Evolutionary conservation across 2,113 vertebrate genomes (phyloP), one percentile per base, ranked within the genome.

Genomic region (Alouatta palliata): DNA sequence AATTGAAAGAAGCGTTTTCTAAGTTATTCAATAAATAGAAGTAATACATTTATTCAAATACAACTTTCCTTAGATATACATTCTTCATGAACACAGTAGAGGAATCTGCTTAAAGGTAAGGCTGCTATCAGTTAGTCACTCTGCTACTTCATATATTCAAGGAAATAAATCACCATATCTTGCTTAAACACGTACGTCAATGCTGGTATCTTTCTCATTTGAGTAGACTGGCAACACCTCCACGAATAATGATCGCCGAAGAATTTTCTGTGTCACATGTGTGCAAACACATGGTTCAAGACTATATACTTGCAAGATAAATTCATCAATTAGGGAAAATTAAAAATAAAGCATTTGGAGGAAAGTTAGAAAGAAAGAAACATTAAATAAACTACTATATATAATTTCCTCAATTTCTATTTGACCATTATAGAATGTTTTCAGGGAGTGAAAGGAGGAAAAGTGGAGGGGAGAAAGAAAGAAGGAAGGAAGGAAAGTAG

Each of bases 11-110:
- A 70, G 5, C 1, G 11, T 8, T 91, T 79, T 91, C 6, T 89
- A 43, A 82, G 6, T 47, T 79, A n/a, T 71, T 94, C 27, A 86
- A 25, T 90, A 79, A 96, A 56, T 87, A 93, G 43, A 95, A 91
- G 56, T 96, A 92, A 94, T 16, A 12, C 6, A 79, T 88, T 66
- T 85, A 75, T 94, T 94, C 32, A 61, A 56, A 88, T 5, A 45
- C 37, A 92, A 47, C 13, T 85, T 96, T 77, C 40, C 23, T 93
- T 88, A 64, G 12, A 94, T 21, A 23, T 6, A 90, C 76, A 73
- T 30, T 80, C 64, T 87, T 68, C 30, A 49, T 88, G 84, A 90
- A 7, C 32, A 79, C 35, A 77, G 7, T 43, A 37, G 58, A 80
- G 25, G 12, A 54, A 3, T 93, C 20, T 92, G 23, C 32, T 83